Base-by-base conservation (phyloP, 2,797 vertebrate genomes). In the Protonibea diacanthus region DNA sequence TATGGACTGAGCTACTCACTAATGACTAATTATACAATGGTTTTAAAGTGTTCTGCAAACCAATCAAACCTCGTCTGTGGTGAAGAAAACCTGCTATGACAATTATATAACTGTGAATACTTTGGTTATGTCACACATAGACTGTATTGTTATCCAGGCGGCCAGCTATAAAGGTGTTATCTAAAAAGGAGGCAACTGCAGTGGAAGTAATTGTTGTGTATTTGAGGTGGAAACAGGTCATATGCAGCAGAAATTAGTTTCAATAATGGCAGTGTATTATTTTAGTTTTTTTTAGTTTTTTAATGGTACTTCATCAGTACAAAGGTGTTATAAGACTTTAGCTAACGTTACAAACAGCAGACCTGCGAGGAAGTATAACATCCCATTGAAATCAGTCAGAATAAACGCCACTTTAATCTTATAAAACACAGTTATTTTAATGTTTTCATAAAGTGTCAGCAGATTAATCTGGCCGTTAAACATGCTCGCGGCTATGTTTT, bases 401-500 rank as follows among this genome's bases (percentile, higher is more conserved):
- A 42, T 7, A 23, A 53, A 65, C 14, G 47, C 4, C 11, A 68
- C 0, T 14, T 9, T 40, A 15, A 21, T 6, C 12, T 59, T 18
- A 25, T 18, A n/a, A 63, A 60, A 45, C 17, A 40, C 15, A 6
- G 5, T 13, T 44, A 4, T 13, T 42, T 57, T 13, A 21, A 20
- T 56, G 47, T 23, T 9, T 1, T 29, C 7, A 18, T 0, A 33
- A n/a, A 3, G 20, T 20, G 25, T 27, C 33, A 6, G 23, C 1
- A 21, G 0, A 2, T 63, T 9, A 21, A 14, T 3, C 9, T 21
- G 5, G 0, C 29, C 47, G 52, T 44, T 73, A 45, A 21, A 40
- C 45, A 13, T 13, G 45, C 70, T 76, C 70, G 42, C 57, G 14
- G 58, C 6, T n/a, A 6, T 23, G 44, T 33, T 72, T 71, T 82